Conservation (phyloP, 64 coral and sea anemone genomes). For the Pocillopora damicornis region DNA sequence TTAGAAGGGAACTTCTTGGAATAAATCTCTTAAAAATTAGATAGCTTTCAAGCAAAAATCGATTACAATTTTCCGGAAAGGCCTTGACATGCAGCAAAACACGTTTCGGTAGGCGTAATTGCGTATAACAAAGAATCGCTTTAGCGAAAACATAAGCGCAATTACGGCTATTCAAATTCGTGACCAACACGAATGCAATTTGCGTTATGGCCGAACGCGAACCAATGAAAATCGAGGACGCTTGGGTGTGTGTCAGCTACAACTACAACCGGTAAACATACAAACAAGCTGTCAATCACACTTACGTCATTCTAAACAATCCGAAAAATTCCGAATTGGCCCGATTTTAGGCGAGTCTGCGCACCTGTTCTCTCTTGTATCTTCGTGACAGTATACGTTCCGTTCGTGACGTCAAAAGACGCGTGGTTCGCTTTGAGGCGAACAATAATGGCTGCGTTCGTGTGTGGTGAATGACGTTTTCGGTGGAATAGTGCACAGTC, state of each 20-base stretch:
- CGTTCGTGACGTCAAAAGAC: slow-evolving; percentile 70
- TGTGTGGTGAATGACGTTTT: slow-evolving; percentile 93
- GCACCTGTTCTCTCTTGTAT: neutral
- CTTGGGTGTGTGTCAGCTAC: slow-evolving; percentile 35
- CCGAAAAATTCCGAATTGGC: slow-evolving; percentile 47
- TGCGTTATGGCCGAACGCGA: slow-evolving; percentile 30
- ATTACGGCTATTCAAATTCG: neutral
- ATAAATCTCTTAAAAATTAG: slow-evolving; percentile 16
- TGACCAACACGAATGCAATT: slow-evolving; percentile 19
- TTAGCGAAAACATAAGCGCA: neutral
- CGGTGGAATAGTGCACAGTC: slow-evolving; percentile 83
- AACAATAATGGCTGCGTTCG: slow-evolving; percentile 91
- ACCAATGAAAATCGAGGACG: slow-evolving; percentile 38
- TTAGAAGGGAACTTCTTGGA: slow-evolving; percentile 1
- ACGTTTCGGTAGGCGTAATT: neutral
- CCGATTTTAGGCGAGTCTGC: slow-evolving; percentile 76
- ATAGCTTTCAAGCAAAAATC: neutral
- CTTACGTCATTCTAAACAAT: slow-evolving; percentile 72
- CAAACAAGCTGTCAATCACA: slow-evolving; percentile 87
- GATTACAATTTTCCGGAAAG: neutral
- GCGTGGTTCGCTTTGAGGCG: slow-evolving; percentile 81
- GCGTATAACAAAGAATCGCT: neutral
- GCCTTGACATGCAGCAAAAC: neutral
- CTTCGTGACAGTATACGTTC: slow-evolving; percentile 29
- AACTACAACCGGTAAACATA: slow-evolving; percentile 41